Conservation (phyloP, 1,140 invertebrate species). For the Orchesella cincta region DNA sequence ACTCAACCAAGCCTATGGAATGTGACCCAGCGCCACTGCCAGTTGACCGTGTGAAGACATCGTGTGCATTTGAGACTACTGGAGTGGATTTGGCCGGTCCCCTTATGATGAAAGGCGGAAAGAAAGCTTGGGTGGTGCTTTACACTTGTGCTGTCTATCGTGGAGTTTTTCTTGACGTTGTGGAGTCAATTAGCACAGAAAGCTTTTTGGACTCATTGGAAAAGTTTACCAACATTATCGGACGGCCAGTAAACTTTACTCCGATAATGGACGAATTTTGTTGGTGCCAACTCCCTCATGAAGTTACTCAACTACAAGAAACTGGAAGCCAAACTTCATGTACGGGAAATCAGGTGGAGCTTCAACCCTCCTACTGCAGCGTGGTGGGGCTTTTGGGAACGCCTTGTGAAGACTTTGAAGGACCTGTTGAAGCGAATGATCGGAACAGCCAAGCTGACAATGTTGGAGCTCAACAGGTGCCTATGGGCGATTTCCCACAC, state of each 20-base stretch:
- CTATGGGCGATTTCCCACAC: not conserved
- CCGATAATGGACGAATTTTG: constrained; percentile 57
- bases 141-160: constrained; percentile 47
- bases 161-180: constrained; percentile 32
- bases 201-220: constrained; percentile 55
- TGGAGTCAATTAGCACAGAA: constrained; percentile 37
- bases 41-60: not conserved
- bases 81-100: constrained; percentile 55
- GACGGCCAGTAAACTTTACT: constrained; percentile 53
- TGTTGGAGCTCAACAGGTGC: not conserved
- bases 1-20: not conserved
- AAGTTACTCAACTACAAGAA: constrained; percentile 40
- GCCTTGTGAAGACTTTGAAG: constrained; percentile 50
- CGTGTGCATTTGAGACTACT: constrained; percentile 52
- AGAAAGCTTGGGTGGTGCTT: constrained; percentile 52
- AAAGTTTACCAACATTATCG: constrained; percentile 56
- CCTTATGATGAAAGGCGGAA: constrained; percentile 49
- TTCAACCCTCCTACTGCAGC: constrained; percentile 51
- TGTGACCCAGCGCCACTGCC: constrained; percentile 17
- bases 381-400: constrained; percentile 54
- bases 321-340: not conserved
- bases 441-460: not conserved
- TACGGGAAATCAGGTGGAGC: constrained; percentile 42
- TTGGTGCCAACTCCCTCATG: constrained; percentile 52
- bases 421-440: constrained; percentile 34